phyloP scores from a whole-genome alignment of 2,888 invertebrate species.

The Pollenia labialis region DNA sequence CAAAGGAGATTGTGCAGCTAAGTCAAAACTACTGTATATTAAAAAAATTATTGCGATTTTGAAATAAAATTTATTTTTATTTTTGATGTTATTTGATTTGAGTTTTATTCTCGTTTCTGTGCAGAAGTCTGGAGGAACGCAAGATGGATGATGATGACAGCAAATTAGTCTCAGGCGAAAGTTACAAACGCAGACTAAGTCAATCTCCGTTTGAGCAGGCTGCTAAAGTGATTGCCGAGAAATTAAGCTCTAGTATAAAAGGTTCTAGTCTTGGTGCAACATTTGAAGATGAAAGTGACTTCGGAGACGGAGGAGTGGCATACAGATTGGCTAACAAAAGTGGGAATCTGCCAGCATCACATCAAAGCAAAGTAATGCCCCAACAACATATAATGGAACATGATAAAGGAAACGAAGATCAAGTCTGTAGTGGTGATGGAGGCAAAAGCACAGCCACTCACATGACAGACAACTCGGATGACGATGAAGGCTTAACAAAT shows the following conservation, averaged over 20 bases:
- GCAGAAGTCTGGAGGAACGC: slow-evolving; percentile 78
- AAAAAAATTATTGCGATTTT: no score
- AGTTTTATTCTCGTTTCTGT: not conserved
- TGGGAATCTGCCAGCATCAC: slow-evolving; percentile 18
- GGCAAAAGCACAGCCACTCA: not conserved
- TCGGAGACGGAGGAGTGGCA: not conserved
- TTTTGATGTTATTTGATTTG: not conserved
- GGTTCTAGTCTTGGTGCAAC: slow-evolving; percentile 36
- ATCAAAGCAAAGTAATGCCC: not conserved
- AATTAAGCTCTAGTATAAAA: slow-evolving; percentile 58
- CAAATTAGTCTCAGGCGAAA: slow-evolving; percentile 81
- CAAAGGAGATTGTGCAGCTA: no score
- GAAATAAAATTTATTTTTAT: slow-evolving; percentile 7
- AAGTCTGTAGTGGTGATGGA: slow-evolving; percentile 5
- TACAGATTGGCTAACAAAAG: slow-evolving; percentile 39
- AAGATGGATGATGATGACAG: slow-evolving; percentile 79
- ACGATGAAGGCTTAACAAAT: slow-evolving; percentile 77
- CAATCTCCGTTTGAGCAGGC: slow-evolving; percentile 78
- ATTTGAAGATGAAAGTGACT: not conserved
- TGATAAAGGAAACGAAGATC: slow-evolving; percentile 15
- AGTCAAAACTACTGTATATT: no score
- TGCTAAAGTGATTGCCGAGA: slow-evolving; percentile 53
- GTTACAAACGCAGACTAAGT: slow-evolving; percentile 79
- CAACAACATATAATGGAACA: not conserved
- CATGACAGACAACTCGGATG: slow-evolving; percentile 42